Evolutionary conservation across 2,113 vertebrate species (phyloP).

Genomic region (Calypte anna): DNA sequence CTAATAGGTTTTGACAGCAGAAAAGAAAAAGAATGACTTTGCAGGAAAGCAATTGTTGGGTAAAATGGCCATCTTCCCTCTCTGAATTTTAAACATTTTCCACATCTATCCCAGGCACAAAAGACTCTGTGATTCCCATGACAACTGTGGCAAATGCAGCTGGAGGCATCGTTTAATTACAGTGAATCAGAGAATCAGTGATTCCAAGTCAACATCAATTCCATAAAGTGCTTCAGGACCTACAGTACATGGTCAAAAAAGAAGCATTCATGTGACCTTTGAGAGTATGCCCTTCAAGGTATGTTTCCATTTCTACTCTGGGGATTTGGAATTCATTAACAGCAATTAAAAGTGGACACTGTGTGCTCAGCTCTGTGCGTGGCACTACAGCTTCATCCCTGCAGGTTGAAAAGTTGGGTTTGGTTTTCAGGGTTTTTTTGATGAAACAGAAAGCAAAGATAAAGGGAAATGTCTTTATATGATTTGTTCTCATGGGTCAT

Average conservation of each 20-base stretch:
- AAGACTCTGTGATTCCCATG: conserved; percentile 24
- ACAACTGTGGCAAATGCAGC: conserved; percentile 47
- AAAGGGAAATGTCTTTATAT: conserved; percentile 15
- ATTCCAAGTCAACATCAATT: background rate
- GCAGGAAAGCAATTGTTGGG: background rate
- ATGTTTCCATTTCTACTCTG: background rate
- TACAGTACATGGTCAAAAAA: background rate
- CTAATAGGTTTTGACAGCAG: background rate
- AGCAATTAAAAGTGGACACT: conserved; percentile 43
- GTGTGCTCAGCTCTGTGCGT: background rate
- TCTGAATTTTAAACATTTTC: background rate
- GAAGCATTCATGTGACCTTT: background rate
- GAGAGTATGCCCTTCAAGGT: background rate
- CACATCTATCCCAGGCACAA: conserved; percentile 10
- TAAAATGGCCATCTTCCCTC: background rate
- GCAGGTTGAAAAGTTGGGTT: background rate
- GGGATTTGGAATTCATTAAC: conserved; percentile 29
- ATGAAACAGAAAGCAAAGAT: conserved; percentile 29
- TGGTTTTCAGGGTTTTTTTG: background rate
- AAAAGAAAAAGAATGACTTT: background rate
- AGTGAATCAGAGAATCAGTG: background rate
- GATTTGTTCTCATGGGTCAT: conserved; percentile 41
- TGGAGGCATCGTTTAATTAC: conserved; percentile 30
- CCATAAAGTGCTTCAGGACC: conserved; percentile 4
- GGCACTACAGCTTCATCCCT: background rate